Percentiles rank a stretch among this genome's conserved stretches.
Evolutionary conservation across 2,113 vertebrate species (phyloP).

Genomic region (Carlito syrichta): DNA sequence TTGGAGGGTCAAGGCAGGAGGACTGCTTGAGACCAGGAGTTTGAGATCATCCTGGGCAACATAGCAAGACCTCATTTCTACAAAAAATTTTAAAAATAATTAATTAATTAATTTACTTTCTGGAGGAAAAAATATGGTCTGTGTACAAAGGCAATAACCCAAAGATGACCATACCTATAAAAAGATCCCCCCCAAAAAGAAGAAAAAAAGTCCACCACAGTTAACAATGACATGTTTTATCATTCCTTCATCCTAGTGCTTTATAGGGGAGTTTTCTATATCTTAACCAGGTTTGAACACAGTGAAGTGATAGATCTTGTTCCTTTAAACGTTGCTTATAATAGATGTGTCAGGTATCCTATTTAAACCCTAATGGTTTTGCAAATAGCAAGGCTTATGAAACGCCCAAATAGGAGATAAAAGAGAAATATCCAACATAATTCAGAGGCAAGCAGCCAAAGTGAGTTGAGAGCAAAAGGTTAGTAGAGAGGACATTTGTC

Average conservation of each 20-base stretch:
- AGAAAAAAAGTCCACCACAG: not conserved
- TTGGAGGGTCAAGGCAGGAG: no score
- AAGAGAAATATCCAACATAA: constrained; percentile 16
- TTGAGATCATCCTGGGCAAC: no score
- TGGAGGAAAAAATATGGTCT: not conserved
- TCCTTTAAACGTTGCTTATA: not conserved
- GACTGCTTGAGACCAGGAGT: no score
- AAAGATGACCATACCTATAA: not conserved
- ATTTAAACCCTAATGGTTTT: constrained; percentile 45
- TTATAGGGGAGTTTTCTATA: not conserved
- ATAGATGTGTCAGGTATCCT: constrained; percentile 31
- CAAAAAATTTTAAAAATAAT: no score
- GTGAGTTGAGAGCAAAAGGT: not conserved
- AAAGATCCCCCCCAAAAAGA: not conserved
- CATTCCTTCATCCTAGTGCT: not conserved
- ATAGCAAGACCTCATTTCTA: no score
- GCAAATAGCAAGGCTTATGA: constrained; percentile 39
- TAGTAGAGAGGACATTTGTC: not conserved
- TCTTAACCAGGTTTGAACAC: not conserved
- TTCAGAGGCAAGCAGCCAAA: constrained; percentile 2
- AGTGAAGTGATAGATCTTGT: constrained; percentile 20
- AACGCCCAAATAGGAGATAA: not conserved
- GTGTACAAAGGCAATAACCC: not conserved
- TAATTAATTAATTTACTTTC: no score
- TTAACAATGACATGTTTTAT: not conserved